Evolutionary conservation across 2,888 invertebrate species (phyloP).

Genomic region (Ectemnius lituratus): DNA sequence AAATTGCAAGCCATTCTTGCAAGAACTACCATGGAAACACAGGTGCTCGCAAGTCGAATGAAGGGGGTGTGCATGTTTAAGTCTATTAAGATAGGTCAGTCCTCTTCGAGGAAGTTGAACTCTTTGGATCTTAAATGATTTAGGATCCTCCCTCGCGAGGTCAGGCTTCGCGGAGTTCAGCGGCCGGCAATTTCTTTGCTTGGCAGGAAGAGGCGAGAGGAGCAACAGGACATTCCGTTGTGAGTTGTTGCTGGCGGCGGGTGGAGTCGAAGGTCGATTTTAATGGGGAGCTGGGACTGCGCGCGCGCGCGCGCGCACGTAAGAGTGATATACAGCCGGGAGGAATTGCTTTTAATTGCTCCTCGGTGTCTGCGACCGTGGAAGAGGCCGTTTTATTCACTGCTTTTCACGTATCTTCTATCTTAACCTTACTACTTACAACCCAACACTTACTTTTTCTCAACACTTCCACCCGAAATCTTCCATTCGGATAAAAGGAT

Average conservation of each 20-base stretch:
- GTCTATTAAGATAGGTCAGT: no score
- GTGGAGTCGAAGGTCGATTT: slow-evolving; percentile 64
- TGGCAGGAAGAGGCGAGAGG: slow-evolving; percentile 26
- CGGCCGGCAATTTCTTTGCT: slow-evolving; percentile 3
- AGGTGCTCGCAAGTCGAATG: neutral
- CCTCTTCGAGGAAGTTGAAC: no score
- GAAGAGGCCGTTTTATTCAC: slow-evolving; percentile 6
- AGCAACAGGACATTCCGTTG: slow-evolving; percentile 38
- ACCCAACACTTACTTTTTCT: neutral
- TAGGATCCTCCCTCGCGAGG: slow-evolving; percentile 7
- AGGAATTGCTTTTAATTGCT: slow-evolving; percentile 65
- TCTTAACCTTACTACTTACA: neutral
- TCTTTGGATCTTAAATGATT: neutral
- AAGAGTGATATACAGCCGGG: slow-evolving; percentile 61
- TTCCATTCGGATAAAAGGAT: no score
- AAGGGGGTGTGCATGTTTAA: neutral
- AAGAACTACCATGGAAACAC: slow-evolving; percentile 8
- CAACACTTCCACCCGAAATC: no score
- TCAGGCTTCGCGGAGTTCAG: slow-evolving; percentile 30
- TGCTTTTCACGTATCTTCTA: neutral
- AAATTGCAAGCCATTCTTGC: slow-evolving; percentile 21
- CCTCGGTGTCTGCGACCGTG: slow-evolving; percentile 41
- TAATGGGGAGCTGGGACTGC: slow-evolving; percentile 56
- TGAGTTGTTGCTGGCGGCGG: slow-evolving; percentile 47
- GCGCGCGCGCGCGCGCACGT: slow-evolving; percentile 53